phyloP scores from a whole-genome alignment of 2,888 invertebrate species.

The Gymnosoma rotundatum region DNA sequence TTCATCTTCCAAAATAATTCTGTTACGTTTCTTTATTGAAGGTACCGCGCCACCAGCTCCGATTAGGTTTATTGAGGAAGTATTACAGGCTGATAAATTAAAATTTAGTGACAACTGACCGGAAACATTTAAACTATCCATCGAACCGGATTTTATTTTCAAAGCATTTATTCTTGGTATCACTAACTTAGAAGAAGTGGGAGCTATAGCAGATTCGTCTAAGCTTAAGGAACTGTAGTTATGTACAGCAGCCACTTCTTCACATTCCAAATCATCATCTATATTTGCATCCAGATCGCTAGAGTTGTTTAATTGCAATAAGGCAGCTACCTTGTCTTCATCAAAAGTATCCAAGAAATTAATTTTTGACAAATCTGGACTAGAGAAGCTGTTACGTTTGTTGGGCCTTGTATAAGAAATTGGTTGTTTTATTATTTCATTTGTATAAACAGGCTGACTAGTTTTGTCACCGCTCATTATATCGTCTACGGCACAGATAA shows the following conservation, averaged over 20 bases:
- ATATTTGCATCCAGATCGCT: constrained; percentile 72
- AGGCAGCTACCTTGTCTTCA: constrained; percentile 73
- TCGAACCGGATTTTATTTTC: constrained; percentile 73
- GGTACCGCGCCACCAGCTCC: constrained; percentile 79
- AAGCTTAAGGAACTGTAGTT: constrained; percentile 74
- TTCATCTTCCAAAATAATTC: constrained; percentile 79
- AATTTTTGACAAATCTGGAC: constrained; percentile 81
- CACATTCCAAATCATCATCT: constrained; percentile 71
- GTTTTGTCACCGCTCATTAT: constrained; percentile 67
- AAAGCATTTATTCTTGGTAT: constrained; percentile 6
- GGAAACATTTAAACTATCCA: constrained; percentile 79
- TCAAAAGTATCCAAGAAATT: constrained; percentile 77
- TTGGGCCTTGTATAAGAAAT: constrained; percentile 56
- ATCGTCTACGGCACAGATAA: constrained; percentile 73
- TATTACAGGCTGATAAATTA: constrained; percentile 81
- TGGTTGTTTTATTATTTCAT: constrained; percentile 56
- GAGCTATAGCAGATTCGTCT: constrained; percentile 61
- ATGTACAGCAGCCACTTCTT: constrained; percentile 72
- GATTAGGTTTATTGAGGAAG: constrained; percentile 80
- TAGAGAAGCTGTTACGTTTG: constrained; percentile 82
- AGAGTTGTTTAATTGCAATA: constrained; percentile 71
- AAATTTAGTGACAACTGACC: constrained; percentile 80
- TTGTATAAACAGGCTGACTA: constrained; percentile 62
- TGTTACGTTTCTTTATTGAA: constrained; percentile 72
- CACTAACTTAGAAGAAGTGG: constrained; percentile 13